Evolutionary conservation across 2,888 invertebrate genomes (phyloP).

Genomic region (Eupithecia vulgata): DNA sequence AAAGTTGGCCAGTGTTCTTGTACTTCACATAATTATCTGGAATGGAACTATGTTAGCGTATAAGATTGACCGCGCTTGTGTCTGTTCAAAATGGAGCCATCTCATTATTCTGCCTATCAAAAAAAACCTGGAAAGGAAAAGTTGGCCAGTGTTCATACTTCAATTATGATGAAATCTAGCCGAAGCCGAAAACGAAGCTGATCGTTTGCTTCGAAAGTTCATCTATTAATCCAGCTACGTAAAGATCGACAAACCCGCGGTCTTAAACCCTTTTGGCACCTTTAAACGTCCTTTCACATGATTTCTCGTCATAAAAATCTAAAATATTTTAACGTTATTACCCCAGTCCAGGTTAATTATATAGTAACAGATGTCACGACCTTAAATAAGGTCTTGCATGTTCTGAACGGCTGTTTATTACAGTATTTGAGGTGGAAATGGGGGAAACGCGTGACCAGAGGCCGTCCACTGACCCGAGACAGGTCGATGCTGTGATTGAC

Average conservation of each 20-base stretch:
- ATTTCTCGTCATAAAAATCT: background rate
- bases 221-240: background rate
- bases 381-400: conserved; percentile 66
- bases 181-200: background rate
- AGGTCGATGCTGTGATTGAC: conserved; percentile 17
- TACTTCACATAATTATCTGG: background rate
- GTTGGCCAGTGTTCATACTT: background rate
- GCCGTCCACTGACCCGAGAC: conserved; percentile 50
- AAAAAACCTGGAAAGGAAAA: background rate
- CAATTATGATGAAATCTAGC: background rate
- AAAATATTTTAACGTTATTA: background rate
- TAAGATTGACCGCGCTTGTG: background rate
- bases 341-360: conserved; percentile 14
- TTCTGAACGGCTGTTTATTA: conserved; percentile 56
- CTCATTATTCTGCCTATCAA: background rate
- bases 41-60: background rate
- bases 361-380: conserved; percentile 46
- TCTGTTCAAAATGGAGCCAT: background rate
- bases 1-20: no score
- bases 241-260: background rate
- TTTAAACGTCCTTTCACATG: background rate
- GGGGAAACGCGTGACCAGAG: conserved; percentile 61
- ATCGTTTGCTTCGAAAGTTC: background rate
- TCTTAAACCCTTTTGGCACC: background rate
- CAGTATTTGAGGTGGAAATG: conserved; percentile 49